phyloP scores from a whole-genome alignment of 1,140 invertebrate species.

The Zophobas morio region DNA sequence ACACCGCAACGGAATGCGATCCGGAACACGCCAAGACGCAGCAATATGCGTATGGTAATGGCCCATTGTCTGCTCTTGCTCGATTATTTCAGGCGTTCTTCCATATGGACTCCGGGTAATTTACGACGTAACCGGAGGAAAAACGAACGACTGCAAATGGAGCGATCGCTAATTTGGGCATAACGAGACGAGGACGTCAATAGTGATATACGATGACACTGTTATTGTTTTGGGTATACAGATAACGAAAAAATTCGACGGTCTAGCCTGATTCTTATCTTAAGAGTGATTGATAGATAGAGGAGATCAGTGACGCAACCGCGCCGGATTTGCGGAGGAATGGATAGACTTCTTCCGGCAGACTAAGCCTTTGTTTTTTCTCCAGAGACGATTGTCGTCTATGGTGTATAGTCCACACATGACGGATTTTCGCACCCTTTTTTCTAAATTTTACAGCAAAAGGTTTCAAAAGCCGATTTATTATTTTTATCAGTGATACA shows the following conservation, averaged over 20 bases:
- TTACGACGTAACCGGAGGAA: constrained; percentile 22
- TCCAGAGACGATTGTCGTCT: too few species aligned
- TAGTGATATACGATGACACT: background rate
- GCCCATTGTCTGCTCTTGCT: constrained; percentile 44
- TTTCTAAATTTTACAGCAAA: too few species aligned
- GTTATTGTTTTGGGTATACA: background rate
- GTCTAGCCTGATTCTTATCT: background rate
- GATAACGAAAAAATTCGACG: background rate
- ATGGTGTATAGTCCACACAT: too few species aligned
- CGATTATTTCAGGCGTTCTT: constrained; percentile 44
- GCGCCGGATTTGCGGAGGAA: too few species aligned
- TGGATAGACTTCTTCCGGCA: too few species aligned
- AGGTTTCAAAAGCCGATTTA: too few species aligned
- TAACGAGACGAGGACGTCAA: background rate
- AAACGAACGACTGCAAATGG: constrained; percentile 1
- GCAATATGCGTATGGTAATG: constrained; percentile 46
- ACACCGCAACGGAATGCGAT: constrained; percentile 39
- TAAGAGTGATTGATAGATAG: background rate
- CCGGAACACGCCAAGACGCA: constrained; percentile 30
- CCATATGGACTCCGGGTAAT: background rate
- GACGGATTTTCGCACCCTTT: too few species aligned
- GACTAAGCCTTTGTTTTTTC: too few species aligned
- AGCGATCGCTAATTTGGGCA: constrained; percentile 14
- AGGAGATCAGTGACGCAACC: too few species aligned
- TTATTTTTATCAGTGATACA: too few species aligned